Evolutionary conservation across 2,888 invertebrate species (phyloP).

Genomic region (Anoplius nigerrimus): DNA sequence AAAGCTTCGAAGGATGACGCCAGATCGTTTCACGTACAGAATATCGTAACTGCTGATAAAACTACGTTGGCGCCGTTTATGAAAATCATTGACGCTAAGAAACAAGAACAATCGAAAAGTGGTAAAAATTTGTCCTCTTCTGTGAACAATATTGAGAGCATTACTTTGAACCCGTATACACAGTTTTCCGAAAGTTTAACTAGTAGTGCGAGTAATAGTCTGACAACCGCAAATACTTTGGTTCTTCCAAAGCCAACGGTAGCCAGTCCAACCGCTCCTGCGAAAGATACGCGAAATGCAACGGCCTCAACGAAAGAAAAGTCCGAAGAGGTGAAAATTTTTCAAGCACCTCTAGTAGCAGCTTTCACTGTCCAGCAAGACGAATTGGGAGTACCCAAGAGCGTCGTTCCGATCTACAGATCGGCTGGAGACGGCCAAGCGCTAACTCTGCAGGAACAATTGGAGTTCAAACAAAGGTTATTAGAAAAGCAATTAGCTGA

Average conservation of each 20-base stretch:
- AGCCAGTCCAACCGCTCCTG: constrained; percentile 42
- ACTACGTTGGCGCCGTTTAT: constrained; percentile 8
- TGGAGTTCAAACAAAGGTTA: constrained; percentile 82
- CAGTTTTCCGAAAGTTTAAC: constrained; percentile 52
- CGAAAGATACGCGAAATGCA: constrained; percentile 27
- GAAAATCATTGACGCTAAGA: constrained; percentile 21
- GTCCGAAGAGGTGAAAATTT: constrained; percentile 84
- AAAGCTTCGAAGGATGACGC: constrained; percentile 56
- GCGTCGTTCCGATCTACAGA: constrained; percentile 85
- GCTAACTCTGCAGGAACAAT: constrained; percentile 71
- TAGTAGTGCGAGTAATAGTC: constrained; percentile 64
- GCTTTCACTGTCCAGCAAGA: constrained; percentile 92
- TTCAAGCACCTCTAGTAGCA: constrained; percentile 87
- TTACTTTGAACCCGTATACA: constrained; percentile 49
- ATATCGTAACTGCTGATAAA: constrained; percentile 37
- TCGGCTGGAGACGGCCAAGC: constrained; percentile 71
- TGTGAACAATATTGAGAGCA: constrained; percentile 46
- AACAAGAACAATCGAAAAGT: constrained; percentile 7
- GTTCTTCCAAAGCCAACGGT: constrained; percentile 64
- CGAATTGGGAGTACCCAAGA: constrained; percentile 85
- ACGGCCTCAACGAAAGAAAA: constrained; percentile 70
- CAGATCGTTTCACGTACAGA: constrained; percentile 59
- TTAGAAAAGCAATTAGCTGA: constrained; percentile 83
- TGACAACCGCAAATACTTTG: constrained; percentile 62
- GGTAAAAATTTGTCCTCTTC: constrained; percentile 21